phyloP scores from a whole-genome alignment of 1,140 invertebrate species.

The Drosophila novamexicana region DNA sequence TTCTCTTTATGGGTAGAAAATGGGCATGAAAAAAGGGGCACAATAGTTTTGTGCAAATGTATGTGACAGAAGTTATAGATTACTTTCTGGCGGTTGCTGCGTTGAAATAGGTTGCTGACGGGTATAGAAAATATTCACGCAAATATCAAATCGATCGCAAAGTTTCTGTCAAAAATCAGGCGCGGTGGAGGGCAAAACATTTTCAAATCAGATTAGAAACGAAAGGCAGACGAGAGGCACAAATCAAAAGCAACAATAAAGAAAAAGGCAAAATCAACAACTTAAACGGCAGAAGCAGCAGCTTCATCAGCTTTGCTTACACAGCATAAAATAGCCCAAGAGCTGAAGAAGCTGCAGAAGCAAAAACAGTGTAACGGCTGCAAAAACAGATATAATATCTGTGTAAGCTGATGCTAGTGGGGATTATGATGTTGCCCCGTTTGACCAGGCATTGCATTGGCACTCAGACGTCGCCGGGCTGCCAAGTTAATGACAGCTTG shows the following conservation, averaged over 20 bases:
- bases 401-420: conserved; percentile 31
- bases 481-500: conserved; percentile 79
- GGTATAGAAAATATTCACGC: background rate
- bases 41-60: too few relatives aligned
- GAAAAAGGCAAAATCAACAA: background rate
- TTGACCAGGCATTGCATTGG: conserved; percentile 42
- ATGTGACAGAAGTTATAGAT: too few relatives aligned
- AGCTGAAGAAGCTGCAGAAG: conserved; percentile 1
- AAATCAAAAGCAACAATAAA: conserved; percentile 20
- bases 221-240: conserved; percentile 2
- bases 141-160: conserved; percentile 45
- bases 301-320: conserved; percentile 55
- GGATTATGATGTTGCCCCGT: conserved; percentile 74
- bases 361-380: background rate
- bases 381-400: conserved; percentile 16
- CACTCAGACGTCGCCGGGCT: conserved; percentile 49
- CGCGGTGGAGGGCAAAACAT: conserved; percentile 39
- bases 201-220: conserved; percentile 71
- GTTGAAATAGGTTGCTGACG: too few relatives aligned
- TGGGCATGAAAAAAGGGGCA: too few relatives aligned
- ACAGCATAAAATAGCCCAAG: conserved; percentile 38
- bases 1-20: too few relatives aligned
- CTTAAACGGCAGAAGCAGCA: background rate
- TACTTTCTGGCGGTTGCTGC: too few relatives aligned
- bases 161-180: conserved; percentile 31